Conservation (phyloP, 2,888 invertebrate species). For the Spilosoma lubricipeda region DNA sequence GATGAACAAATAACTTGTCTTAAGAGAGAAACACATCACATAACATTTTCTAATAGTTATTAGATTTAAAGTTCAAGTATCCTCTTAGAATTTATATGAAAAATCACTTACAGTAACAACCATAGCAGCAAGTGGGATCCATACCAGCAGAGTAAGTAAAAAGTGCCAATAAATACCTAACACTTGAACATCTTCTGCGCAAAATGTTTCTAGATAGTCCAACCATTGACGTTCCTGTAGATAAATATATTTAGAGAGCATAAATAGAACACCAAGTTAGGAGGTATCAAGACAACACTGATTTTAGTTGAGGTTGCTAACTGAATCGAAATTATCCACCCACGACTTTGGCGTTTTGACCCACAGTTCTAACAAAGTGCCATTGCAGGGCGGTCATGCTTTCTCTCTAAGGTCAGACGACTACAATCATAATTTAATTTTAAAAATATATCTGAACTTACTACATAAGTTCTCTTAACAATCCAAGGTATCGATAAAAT, state of each 20-base stretch:
- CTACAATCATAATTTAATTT: neutral
- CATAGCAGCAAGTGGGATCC: constrained; percentile 92
- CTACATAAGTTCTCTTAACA: constrained; percentile 88
- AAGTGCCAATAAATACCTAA: constrained; percentile 92
- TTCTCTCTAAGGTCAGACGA: neutral
- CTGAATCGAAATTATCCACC: neutral
- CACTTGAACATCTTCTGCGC: constrained; percentile 88
- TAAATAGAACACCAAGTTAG: too few relatives aligned
- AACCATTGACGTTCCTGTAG: constrained; percentile 90
- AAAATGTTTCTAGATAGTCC: constrained; percentile 91
- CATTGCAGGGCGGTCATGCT: neutral
- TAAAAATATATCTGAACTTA: constrained; percentile 53
- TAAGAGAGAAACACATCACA: too few relatives aligned
- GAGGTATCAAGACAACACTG: neutral
- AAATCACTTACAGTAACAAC: constrained; percentile 87
- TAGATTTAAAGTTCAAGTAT: neutral
- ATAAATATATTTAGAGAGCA: neutral
- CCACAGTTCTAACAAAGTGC: neutral
- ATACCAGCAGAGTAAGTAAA: constrained; percentile 90
- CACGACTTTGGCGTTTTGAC: neutral
- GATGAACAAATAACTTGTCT: too few relatives aligned
- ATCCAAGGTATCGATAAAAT: constrained; percentile 88
- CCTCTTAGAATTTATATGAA: neutral
- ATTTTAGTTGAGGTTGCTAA: neutral
- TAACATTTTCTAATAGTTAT: neutral